These are phyloP conservation scores for Drosophila athabasca DNA, from an alignment of 1,140 invertebrate species.

Conservation along the genomic window DNA sequence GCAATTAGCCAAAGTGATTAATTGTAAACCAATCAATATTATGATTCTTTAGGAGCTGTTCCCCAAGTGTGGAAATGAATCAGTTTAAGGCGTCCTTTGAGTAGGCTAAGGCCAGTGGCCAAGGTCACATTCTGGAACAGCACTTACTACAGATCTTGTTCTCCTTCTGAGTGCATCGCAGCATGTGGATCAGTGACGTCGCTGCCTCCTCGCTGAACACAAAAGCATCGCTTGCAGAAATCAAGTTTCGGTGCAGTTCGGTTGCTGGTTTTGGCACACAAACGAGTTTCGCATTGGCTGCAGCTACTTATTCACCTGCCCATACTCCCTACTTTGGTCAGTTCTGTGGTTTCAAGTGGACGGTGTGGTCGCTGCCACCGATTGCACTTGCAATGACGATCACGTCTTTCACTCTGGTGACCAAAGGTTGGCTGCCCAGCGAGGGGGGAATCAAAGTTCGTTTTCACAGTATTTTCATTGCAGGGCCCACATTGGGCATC, in stretches of 20 bases:
- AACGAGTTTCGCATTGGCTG: slow-evolving; percentile 29
- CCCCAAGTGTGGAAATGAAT: too few relatives aligned
- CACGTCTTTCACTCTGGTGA: slow-evolving; percentile 40
- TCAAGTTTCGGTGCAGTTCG: slow-evolving; percentile 29
- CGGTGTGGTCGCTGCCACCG: slow-evolving; percentile 8
- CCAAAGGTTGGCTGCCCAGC: slow-evolving; percentile 26
- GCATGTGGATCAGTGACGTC: neutral
- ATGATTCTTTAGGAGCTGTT: too few relatives aligned
- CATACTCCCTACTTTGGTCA: slow-evolving; percentile 3
- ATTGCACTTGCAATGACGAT: slow-evolving; percentile 29
- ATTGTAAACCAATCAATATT: too few relatives aligned
- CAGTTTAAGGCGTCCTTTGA: neutral
- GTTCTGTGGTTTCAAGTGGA: slow-evolving; percentile 19
- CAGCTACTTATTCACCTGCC: slow-evolving; percentile 12
- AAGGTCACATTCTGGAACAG: too few relatives aligned
- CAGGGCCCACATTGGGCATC: slow-evolving; percentile 28
- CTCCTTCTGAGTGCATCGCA: neutral
- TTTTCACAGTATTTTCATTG: slow-evolving; percentile 12
- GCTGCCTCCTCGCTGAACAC: slow-evolving; percentile 9
- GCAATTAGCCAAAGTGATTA: too few relatives aligned
- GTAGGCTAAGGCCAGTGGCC: neutral
- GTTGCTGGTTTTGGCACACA: slow-evolving; percentile 24
- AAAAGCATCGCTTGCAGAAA: slow-evolving; percentile 11
- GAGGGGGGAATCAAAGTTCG: neutral
- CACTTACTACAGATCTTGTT: too few relatives aligned